Evolutionary conservation across 2,888 invertebrate genomes (phyloP).

Genomic region (Ceratothoa steindachneri): DNA sequence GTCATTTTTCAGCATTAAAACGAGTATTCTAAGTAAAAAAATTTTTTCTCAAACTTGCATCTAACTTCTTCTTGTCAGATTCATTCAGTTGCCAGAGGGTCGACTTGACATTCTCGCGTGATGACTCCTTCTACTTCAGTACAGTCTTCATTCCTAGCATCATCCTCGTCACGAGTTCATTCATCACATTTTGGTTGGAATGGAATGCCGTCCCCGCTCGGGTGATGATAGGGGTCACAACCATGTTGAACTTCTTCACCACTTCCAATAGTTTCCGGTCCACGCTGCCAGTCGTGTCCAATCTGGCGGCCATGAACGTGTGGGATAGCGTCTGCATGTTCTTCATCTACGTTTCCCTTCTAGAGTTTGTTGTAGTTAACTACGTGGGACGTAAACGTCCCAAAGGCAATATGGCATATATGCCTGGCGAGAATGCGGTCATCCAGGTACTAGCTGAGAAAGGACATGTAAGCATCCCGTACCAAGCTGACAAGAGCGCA

Average conservation of each 20-base stretch:
- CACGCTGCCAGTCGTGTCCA: slow-evolving; percentile 87
- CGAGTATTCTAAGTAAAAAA: too few relatives aligned
- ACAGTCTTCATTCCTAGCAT: slow-evolving; percentile 95
- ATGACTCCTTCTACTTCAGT: slow-evolving; percentile 94
- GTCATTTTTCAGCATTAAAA: too few relatives aligned
- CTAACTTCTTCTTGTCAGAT: slow-evolving; percentile 59
- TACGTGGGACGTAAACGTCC: slow-evolving; percentile 70
- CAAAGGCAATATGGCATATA: slow-evolving; percentile 47
- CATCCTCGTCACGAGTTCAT: slow-evolving; percentile 91
- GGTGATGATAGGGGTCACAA: slow-evolving; percentile 95
- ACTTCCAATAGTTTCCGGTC: slow-evolving; percentile 59
- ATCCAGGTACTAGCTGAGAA: slow-evolving; percentile 44
- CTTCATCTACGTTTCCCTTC: slow-evolving; percentile 88
- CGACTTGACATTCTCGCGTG: slow-evolving; percentile 87
- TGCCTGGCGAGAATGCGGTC: slow-evolving; percentile 46
- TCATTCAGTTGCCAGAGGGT: slow-evolving; percentile 94
- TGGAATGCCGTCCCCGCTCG: slow-evolving; percentile 95
- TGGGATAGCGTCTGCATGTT: slow-evolving; percentile 97
- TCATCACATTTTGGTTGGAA: slow-evolving; percentile 96
- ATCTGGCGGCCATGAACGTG: slow-evolving; percentile 91
- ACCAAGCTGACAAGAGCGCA: neutral
- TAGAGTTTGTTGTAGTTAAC: slow-evolving; percentile 92
- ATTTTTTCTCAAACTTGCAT: too few relatives aligned
- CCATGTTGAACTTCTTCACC: slow-evolving; percentile 97
- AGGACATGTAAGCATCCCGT: slow-evolving; percentile 34